Percentiles rank a stretch among this genome's conserved stretches.
These are phyloP conservation scores for Aelia acuminata DNA, from an alignment of 2,888 invertebrate genomes.

Conservation along the genomic window DNA sequence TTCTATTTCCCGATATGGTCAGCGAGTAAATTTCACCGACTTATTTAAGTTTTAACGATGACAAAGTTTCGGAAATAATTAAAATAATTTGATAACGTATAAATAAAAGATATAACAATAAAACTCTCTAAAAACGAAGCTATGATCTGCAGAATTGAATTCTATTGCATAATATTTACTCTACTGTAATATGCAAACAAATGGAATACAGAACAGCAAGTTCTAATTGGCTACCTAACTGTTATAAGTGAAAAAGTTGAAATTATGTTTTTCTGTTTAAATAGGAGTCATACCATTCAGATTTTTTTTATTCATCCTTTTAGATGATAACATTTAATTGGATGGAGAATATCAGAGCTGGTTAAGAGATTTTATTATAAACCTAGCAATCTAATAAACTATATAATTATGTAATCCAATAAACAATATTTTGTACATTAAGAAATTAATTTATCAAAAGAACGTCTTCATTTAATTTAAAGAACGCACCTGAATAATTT, in stretches of 20 bases:
- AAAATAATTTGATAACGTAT: background rate
- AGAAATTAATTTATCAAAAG: background rate
- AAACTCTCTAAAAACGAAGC: background rate
- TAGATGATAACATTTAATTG: background rate
- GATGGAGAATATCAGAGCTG: too few relatives aligned
- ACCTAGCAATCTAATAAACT: too few relatives aligned
- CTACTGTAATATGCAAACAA: background rate
- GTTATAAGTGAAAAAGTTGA: background rate
- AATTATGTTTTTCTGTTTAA: background rate
- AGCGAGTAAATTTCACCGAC: background rate
- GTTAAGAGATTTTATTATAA: too few relatives aligned
- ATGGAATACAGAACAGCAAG: background rate
- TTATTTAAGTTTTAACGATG: background rate
- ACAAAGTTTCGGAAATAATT: background rate
- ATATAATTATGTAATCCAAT: too few relatives aligned
- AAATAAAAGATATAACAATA: background rate
- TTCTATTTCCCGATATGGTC: too few relatives aligned
- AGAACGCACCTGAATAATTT: background rate
- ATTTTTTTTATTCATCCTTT: background rate
- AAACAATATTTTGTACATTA: background rate
- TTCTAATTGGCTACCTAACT: background rate
- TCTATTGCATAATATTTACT: background rate
- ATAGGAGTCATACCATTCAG: background rate
- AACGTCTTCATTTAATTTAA: background rate
- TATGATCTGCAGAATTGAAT: background rate